phyloP scores from a whole-genome alignment of 2,113 vertebrate genomes.

The Protomyctophum bolini region DNA sequence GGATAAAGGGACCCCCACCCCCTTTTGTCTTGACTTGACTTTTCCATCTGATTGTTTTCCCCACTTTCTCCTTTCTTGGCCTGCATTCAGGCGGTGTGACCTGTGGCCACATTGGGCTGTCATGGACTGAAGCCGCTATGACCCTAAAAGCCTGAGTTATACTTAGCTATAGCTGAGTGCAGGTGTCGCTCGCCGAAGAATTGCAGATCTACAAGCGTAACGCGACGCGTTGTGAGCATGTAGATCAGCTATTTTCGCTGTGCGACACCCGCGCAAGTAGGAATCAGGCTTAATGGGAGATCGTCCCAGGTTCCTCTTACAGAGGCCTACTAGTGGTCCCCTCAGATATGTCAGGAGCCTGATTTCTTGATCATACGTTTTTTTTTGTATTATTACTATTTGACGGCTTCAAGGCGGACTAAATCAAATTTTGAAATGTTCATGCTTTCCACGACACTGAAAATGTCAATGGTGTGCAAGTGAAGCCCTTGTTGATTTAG shows the following conservation, averaged over 20 bases:
- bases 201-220: too few species aligned
- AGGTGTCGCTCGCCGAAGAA: too few species aligned
- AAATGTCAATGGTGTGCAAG: slow-evolving; percentile 2
- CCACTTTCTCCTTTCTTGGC: slow-evolving; percentile 72
- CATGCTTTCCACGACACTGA: background rate
- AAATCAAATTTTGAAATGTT: background rate
- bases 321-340: background rate
- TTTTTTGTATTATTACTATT: background rate
- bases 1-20: slow-evolving; percentile 66
- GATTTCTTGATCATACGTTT: background rate
- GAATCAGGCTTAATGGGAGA: background rate
- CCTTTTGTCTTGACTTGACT: slow-evolving; percentile 74
- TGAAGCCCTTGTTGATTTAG: slow-evolving; percentile 14
- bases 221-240: too few species aligned
- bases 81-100: slow-evolving; percentile 65
- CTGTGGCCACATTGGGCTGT: slow-evolving; percentile 47
- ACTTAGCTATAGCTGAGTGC: too few species aligned
- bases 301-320: background rate
- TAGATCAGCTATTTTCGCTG: too few species aligned
- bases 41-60: slow-evolving; percentile 78
- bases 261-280: too few species aligned
- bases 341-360: background rate
- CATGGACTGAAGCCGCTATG: slow-evolving; percentile 36
- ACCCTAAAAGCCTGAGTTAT: background rate
- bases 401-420: background rate